Base-by-base conservation (phyloP, 1,140 invertebrate genomes). In the Cephus cinctus region DNA sequence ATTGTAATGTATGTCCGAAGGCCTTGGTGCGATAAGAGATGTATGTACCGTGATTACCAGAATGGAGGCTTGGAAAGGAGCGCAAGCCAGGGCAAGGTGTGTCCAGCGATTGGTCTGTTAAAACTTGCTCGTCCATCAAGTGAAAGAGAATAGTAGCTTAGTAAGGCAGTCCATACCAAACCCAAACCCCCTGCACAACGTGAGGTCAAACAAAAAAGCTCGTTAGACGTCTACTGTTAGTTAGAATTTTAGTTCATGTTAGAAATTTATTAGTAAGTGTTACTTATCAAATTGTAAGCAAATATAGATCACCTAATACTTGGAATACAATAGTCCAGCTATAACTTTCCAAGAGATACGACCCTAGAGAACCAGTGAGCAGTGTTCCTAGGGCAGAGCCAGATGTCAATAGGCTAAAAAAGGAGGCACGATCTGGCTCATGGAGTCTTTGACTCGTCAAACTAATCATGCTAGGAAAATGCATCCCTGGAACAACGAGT, bases 381-480 rank as follows among this genome's bases (percentile, higher is more conserved):
- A 89, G 61, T 8, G 84, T 87, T 14, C 86, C 87, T 53, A 80
- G 73, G 46, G 76, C 77, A 2, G 77, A 81, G 25, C 87, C 87
- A 25, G 85, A 80, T n/a, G 84, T 81, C 32, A 86, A 75, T 53
- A 86, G 67, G 47, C 85, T 83, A 69, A 86, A 88, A 51, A 87
- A 87, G 34, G 85, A 84, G 19, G 84, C 83, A 56, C 86, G 79
- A 60, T 89, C 85, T 27, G 77, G 75, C 52, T 84, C 80, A 22
- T 78, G 78, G 41, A 89, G 73, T 66, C 82, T 79, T 67, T 83
- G 79, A 57, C 86, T 86, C 18, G 86, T 84, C 11, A 89, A 67
- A 59, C 84, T 86, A 25, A 86, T 86, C 77, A 89, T 81, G 58
- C 83, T 83, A 27, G 87, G 86, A 73, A 86, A 87, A 69, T 88